These are phyloP conservation scores for Drosophila bocqueti DNA, from an alignment of 1,140 invertebrate species.

Conservation along the genomic window DNA sequence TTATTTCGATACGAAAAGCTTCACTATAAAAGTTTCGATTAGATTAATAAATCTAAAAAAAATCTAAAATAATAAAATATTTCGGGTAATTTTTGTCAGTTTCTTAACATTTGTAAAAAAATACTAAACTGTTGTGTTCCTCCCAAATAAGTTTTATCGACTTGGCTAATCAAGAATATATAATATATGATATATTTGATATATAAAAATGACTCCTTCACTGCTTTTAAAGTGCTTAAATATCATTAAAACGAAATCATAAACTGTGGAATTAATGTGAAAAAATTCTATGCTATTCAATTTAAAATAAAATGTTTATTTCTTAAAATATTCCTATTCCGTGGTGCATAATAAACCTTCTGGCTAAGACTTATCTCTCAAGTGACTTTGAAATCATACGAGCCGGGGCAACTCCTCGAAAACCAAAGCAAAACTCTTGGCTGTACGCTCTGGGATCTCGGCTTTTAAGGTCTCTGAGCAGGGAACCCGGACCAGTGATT, in stretches of 20 bases:
- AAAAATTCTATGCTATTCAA: background rate
- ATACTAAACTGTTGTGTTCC: too few species aligned
- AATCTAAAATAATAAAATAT: background rate
- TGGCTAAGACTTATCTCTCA: conserved; percentile 18
- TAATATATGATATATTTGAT: background rate
- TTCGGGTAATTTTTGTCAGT: too few species aligned
- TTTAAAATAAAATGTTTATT: background rate
- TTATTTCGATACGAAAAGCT: background rate
- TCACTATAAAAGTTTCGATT: background rate
- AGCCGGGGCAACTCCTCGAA: conserved; percentile 18
- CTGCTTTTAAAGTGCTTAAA: too few species aligned
- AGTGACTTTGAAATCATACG: conserved; percentile 19
- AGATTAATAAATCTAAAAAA: background rate
- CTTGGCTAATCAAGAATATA: background rate
- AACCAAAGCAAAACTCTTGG: background rate
- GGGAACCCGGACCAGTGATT: conserved; percentile 19
- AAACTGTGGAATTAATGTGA: background rate
- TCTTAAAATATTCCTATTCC: background rate
- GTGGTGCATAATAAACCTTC: background rate
- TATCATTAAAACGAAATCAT: background rate
- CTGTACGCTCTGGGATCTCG: too few species aligned
- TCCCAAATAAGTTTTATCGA: too few species aligned
- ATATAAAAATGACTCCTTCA: background rate
- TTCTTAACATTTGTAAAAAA: too few species aligned
- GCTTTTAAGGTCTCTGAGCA: background rate